Conservation (phyloP, 2,888 invertebrate species). For the Athalia rosae region DNA sequence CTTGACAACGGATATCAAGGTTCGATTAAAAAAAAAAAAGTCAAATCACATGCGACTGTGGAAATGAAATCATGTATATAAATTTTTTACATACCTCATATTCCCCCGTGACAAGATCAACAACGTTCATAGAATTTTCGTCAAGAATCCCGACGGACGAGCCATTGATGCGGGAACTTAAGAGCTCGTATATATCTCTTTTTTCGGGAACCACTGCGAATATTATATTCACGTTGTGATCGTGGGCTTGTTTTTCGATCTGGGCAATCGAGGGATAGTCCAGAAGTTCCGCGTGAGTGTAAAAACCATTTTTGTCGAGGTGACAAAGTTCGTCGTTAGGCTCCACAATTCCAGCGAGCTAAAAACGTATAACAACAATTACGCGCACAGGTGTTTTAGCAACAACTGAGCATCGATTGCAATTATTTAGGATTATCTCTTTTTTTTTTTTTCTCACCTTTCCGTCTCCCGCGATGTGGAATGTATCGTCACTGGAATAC, state of each 20-base stretch:
- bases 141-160: conserved; percentile 80
- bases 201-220: conserved; percentile 79
- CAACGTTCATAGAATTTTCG: conserved; percentile 80
- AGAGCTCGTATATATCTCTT: conserved; percentile 61
- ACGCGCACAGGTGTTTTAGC: not conserved
- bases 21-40: not conserved
- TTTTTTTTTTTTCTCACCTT: conserved; percentile 72
- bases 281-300: conserved; percentile 77
- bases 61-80: not conserved
- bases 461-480: conserved; percentile 77
- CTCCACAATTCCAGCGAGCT: conserved; percentile 80
- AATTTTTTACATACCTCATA: conserved; percentile 78
- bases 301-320: conserved; percentile 75
- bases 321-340: conserved; percentile 86
- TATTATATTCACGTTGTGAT: conserved; percentile 85
- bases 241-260: conserved; percentile 78
- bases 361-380: conserved; percentile 37
- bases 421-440: not conserved
- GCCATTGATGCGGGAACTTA: conserved; percentile 77
- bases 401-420: not conserved
- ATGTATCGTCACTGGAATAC: conserved; percentile 85
- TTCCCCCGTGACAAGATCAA: conserved; percentile 81
- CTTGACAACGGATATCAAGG: conserved; percentile 58
- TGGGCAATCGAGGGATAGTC: conserved; percentile 89
- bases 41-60: not conserved